phyloP scores from a whole-genome alignment of 2,888 invertebrate species.

The Chorisops tibialis region DNA sequence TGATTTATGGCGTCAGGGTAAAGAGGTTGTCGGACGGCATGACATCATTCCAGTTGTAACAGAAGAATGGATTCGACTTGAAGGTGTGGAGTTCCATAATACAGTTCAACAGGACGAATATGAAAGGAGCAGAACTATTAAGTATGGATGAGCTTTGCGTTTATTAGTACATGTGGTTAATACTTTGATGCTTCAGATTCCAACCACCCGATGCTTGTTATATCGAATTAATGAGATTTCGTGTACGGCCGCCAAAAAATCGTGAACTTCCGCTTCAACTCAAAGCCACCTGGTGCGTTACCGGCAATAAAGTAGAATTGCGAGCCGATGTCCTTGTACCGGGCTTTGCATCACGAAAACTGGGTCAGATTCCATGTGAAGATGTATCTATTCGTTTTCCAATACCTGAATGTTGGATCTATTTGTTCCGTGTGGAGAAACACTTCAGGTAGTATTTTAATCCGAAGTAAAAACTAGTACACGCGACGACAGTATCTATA shows the following conservation, averaged over 20 bases:
- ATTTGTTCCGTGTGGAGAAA: constrained; percentile 96
- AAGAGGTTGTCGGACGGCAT: constrained; percentile 96
- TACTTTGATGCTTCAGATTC: constrained; percentile 60
- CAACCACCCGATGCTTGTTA: constrained; percentile 97
- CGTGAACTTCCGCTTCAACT: constrained; percentile 95
- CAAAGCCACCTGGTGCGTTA: constrained; percentile 83
- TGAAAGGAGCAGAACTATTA: constrained; percentile 77
- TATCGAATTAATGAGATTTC: constrained; percentile 93
- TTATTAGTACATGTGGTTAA: neutral
- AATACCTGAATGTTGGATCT: constrained; percentile 99
- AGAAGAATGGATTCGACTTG: constrained; percentile 98
- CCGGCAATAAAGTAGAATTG: constrained; percentile 89
- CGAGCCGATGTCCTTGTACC: constrained; percentile 94
- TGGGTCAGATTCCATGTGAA: constrained; percentile 95
- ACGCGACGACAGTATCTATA: neutral
- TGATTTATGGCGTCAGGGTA: constrained; percentile 96
- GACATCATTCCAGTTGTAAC: constrained; percentile 98
- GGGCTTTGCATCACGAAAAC: constrained; percentile 91
- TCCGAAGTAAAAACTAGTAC: neutral
- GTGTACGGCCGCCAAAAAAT: constrained; percentile 91
- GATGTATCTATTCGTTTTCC: constrained; percentile 96
- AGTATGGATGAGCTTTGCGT: constrained; percentile 54
- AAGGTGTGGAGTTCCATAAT: constrained; percentile 90
- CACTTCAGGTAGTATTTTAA: constrained; percentile 64
- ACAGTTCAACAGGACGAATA: constrained; percentile 91